Base-by-base conservation (phyloP, 2,113 vertebrate genomes). In the Parus major region DNA sequence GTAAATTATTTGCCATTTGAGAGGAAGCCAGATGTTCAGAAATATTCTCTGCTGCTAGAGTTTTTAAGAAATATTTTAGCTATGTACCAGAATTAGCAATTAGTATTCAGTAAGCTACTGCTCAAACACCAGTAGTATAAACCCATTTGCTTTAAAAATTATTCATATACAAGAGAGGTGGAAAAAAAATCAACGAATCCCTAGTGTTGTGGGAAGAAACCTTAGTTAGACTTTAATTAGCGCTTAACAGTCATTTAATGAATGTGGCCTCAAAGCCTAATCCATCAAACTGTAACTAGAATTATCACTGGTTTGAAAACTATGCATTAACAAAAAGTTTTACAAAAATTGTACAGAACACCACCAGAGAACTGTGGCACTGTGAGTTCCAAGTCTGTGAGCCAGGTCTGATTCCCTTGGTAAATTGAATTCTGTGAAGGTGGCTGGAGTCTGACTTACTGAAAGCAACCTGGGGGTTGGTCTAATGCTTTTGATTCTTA, bases 191-290 rank as follows among this genome's bases (percentile, higher is more conserved):
- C 57, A 87, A 68, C 15, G 19, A 97, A 94, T 92, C 87, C 83
- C 63, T 36, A 59, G 70, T 46, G 66, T 27, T 76, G 16, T 57
- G 33, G 66, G 70, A 65, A 93, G 85, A 86, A 66, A 78, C 42
- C 75, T 89, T 85, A 65, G 7, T 94, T 93, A 93, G 82, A 78
- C 27, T 96, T 94, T 90, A 95, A 87, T 96, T 93, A 93, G 85
- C 5, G 5, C 44, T 88, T 95, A 94, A 29, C 29, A 85, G 47
- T 55, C 77, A 81, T 92, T 97, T 96, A 92, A 92, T 87, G 47
- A 95, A 91, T 59, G 47, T 57, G 35, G 39, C 44, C 66, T 95
- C 80, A 90, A 90, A 88, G 64, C 47, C 47, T 88, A 91, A 96
- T 94, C 77, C 63, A 94, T 96, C 89, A 93, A 75, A 89, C 2